Percentiles rank a stretch among this genome's conserved stretches.
Conservation (phyloP, 1,140 invertebrate species). For the Fopius arisanus region DNA sequence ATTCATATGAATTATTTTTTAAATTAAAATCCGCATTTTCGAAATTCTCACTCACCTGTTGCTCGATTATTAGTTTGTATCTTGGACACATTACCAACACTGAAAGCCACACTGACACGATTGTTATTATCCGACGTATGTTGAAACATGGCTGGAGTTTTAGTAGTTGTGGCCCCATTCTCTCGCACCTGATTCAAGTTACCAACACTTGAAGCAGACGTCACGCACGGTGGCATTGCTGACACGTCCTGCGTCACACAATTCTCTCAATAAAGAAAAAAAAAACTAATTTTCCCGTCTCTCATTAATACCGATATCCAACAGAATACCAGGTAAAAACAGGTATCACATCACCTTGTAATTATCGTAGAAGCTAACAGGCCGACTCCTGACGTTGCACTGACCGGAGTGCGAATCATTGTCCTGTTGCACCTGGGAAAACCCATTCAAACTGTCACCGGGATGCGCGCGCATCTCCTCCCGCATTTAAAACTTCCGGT, state of each 20-base stretch:
- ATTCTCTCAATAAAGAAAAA: too few relatives aligned
- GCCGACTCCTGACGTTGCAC: slow-evolving; percentile 56
- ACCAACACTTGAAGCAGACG: slow-evolving; percentile 54
- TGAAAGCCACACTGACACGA: slow-evolving; percentile 51
- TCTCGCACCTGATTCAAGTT: slow-evolving; percentile 55
- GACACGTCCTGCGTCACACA: slow-evolving; percentile 45
- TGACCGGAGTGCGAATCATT: slow-evolving; percentile 46
- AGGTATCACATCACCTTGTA: slow-evolving; percentile 41
- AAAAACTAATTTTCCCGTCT: slow-evolving; percentile 3
- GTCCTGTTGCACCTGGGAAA: slow-evolving; percentile 44
- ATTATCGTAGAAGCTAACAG: slow-evolving; percentile 63
- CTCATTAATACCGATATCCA: background rate
- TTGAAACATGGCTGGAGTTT: background rate
- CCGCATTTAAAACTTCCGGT: slow-evolving; percentile 39
- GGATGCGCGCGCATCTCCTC: slow-evolving; percentile 41
- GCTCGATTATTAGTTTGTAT: slow-evolving; percentile 40
- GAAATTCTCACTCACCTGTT: background rate
- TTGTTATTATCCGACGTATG: slow-evolving; percentile 47
- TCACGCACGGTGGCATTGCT: slow-evolving; percentile 52
- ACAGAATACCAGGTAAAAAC: background rate
- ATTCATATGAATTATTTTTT: too few relatives aligned
- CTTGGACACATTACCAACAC: slow-evolving; percentile 54
- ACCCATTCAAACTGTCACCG: slow-evolving; percentile 29
- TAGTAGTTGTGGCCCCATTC: slow-evolving; percentile 38
- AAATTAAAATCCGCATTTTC: background rate